These are phyloP conservation scores for Monochamus saltuarius DNA, from an alignment of 1,140 invertebrate genomes.

Conservation along the genomic window DNA sequence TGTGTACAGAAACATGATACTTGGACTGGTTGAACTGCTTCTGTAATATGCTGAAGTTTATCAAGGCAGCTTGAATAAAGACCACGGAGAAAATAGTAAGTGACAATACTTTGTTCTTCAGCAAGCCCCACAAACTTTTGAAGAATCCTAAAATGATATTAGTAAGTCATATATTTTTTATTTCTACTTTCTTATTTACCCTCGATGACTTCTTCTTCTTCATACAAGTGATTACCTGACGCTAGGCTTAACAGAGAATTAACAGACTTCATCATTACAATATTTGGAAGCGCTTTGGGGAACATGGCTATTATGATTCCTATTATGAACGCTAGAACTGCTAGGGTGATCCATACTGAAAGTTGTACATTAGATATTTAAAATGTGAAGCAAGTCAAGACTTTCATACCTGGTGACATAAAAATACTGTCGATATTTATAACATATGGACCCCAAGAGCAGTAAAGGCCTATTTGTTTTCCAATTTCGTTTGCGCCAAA, in stretches of 20 bases:
- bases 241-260: conserved; percentile 49
- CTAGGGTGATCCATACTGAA: conserved; percentile 63
- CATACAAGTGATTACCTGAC: conserved; percentile 20
- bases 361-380: conserved; percentile 20
- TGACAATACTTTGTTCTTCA: conserved; percentile 62
- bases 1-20: conserved; percentile 47
- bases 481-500: conserved; percentile 51
- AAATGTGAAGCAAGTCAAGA: not conserved
- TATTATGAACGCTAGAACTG: conserved; percentile 55
- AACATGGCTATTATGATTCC: conserved; percentile 60
- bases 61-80: conserved; percentile 58
- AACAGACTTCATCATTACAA: conserved; percentile 59
- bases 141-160: conserved; percentile 53
- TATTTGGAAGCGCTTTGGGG: conserved; percentile 58
- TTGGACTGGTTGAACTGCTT: conserved; percentile 61
- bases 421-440: conserved; percentile 33
- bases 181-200: conserved; percentile 15
- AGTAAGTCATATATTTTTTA: conserved; percentile 7
- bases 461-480: conserved; percentile 50
- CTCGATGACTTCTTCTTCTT: conserved; percentile 20
- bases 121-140: conserved; percentile 57
- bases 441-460: conserved; percentile 48
- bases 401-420: conserved; percentile 39
- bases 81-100: conserved; percentile 59
- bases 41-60: conserved; percentile 60